Evolutionary conservation across 2,797 vertebrate genomes (phyloP).

Genomic region (Mormyrus hasselquistii): DNA sequence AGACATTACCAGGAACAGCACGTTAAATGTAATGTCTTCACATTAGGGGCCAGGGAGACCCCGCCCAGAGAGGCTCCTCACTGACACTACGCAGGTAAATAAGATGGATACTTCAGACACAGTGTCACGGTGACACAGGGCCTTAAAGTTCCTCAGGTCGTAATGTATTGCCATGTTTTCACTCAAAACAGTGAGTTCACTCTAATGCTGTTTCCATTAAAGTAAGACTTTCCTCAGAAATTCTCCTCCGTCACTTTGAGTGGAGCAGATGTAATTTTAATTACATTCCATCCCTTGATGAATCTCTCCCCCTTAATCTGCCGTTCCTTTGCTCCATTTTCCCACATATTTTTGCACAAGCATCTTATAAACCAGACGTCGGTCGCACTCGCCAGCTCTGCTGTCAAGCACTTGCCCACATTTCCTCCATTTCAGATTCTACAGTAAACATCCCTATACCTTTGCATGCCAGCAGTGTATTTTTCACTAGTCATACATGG

Average conservation of each 20-base stretch:
- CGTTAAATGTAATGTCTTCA: neutral
- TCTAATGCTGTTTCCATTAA: neutral
- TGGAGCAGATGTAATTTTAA: slow-evolving; percentile 9
- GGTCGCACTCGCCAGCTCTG: neutral
- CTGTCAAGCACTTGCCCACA: neutral
- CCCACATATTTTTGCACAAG: neutral
- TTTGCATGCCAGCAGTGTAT: neutral
- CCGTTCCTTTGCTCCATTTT: too few species aligned
- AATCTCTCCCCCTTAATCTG: neutral
- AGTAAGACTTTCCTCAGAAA: neutral
- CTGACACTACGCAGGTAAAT: neutral
- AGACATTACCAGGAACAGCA: neutral
- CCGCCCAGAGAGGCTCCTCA: neutral
- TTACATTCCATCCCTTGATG: neutral
- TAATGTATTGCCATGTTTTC: neutral
- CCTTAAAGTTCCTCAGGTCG: neutral
- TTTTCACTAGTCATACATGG: neutral
- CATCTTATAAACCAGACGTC: neutral
- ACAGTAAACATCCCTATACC: neutral
- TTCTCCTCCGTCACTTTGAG: neutral
- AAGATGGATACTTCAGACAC: neutral
- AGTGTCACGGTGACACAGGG: neutral
- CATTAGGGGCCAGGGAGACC: neutral
- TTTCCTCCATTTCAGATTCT: neutral
- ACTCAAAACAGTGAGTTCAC: neutral